phyloP scores from a whole-genome alignment of 2,888 invertebrate species.

The Acanthosepion pharaonis region DNA sequence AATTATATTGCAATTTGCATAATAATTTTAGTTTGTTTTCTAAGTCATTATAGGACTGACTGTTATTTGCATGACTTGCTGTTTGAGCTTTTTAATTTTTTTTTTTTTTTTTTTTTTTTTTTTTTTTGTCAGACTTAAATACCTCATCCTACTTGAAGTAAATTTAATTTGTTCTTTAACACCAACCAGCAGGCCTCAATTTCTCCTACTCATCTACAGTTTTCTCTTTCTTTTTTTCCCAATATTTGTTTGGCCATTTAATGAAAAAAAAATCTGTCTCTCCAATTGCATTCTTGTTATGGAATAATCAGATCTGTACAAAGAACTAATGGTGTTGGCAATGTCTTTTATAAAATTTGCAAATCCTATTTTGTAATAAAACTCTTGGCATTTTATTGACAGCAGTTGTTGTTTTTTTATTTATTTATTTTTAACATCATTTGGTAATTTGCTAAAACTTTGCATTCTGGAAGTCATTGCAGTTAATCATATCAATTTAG shows the following conservation, averaged over 20 bases:
- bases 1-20: background rate
- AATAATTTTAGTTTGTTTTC: background rate
- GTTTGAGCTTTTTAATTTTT: no score
- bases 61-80: background rate
- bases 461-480: no score
- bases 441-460: background rate
- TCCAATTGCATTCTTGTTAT: conserved; percentile 41
- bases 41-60: no score
- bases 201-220: background rate
- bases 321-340: conserved; percentile 46
- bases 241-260: background rate
- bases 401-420: background rate
- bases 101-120: no score
- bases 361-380: conserved; percentile 47
- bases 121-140: background rate
- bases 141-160: background rate
- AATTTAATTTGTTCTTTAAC: background rate
- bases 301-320: conserved; percentile 46
- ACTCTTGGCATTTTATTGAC: conserved; percentile 41
- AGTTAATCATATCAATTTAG: no score
- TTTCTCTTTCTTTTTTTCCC: background rate
- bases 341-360: conserved; percentile 47
- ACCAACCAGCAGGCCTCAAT: background rate
- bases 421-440: background rate
- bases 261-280: background rate